These are phyloP conservation scores for Anarrhichthys ocellatus DNA, from an alignment of 2,113 vertebrate species.

Conservation along the genomic window DNA sequence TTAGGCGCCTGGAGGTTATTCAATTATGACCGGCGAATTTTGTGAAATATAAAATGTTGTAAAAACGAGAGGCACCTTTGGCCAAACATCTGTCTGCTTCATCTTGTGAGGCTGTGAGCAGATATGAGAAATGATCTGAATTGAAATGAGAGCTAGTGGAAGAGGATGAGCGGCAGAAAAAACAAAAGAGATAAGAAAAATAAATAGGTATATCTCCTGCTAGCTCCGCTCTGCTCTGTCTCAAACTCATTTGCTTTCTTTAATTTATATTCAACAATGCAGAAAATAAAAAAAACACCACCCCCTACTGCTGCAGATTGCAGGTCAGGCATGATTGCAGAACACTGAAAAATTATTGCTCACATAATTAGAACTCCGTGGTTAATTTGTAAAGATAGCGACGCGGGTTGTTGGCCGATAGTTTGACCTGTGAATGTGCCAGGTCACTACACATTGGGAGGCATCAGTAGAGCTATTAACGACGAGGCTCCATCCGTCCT, in stretches of 20 bases:
- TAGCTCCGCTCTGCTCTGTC: constrained; percentile 3
- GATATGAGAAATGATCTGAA: constrained; percentile 36
- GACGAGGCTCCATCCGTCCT: constrained; percentile 37
- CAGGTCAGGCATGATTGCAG: constrained; percentile 25
- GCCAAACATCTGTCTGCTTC: constrained; percentile 25
- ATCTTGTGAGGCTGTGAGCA: constrained; percentile 1
- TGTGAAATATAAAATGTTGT: constrained; percentile 10
- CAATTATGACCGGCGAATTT: background rate
- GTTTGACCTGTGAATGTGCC: constrained; percentile 40
- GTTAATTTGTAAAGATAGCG: constrained; percentile 37
- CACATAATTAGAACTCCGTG: background rate
- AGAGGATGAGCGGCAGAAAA: background rate
- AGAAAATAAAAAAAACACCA: background rate
- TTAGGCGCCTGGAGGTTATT: background rate
- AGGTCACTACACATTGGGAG: constrained; percentile 40
- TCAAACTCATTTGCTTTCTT: constrained; percentile 4
- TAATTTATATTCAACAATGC: constrained; percentile 12
- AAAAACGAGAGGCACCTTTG: constrained; percentile 13
- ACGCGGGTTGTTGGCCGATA: background rate
- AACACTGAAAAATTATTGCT: constrained; percentile 6
- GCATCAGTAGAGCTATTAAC: constrained; percentile 52
- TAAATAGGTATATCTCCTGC: background rate
- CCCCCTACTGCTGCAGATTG: background rate
- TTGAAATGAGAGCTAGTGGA: constrained; percentile 26
- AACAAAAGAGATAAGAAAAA: background rate